phyloP scores from a whole-genome alignment of 1,140 invertebrate species.

The Globodera rostochiensis region DNA sequence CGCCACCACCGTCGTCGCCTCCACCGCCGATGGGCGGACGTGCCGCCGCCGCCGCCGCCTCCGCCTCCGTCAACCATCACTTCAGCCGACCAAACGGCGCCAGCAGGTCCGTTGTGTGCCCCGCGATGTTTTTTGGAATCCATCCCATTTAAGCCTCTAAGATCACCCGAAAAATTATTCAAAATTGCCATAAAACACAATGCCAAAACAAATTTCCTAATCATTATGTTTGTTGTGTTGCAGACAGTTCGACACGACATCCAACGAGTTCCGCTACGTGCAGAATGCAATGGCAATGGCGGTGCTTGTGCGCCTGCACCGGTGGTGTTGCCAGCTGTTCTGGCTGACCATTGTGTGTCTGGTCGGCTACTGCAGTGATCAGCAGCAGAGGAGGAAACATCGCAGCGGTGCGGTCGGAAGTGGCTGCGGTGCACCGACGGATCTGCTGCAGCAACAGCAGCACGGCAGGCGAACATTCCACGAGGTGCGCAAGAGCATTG shows the following conservation, averaged over 20 bases:
- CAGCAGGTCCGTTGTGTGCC: background rate
- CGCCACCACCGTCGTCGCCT: background rate
- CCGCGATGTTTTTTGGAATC: no score
- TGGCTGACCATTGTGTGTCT: slow-evolving; percentile 56
- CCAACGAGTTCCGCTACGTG: slow-evolving; percentile 34
- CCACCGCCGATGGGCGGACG: no score
- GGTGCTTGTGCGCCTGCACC: slow-evolving; percentile 46
- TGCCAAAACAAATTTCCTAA: background rate
- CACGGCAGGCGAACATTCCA: slow-evolving; percentile 38
- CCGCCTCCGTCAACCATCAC: background rate
- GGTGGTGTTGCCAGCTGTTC: slow-evolving; percentile 57
- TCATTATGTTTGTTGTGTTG: background rate
- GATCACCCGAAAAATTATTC: no score
- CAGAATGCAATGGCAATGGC: slow-evolving; percentile 47
- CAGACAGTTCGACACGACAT: background rate
- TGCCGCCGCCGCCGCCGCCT: no score
- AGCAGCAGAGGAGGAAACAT: slow-evolving; percentile 22
- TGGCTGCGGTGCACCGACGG: background rate
- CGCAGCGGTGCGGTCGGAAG: background rate
- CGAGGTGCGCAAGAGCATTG: slow-evolving; percentile 50
- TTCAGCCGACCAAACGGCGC: background rate
- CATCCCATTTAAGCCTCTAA: no score
- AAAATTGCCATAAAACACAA: background rate
- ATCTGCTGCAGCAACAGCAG: background rate
- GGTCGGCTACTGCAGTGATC: slow-evolving; percentile 45